Base-by-base conservation (phyloP, 2,888 invertebrate species). In the Stenodema calcarata region DNA sequence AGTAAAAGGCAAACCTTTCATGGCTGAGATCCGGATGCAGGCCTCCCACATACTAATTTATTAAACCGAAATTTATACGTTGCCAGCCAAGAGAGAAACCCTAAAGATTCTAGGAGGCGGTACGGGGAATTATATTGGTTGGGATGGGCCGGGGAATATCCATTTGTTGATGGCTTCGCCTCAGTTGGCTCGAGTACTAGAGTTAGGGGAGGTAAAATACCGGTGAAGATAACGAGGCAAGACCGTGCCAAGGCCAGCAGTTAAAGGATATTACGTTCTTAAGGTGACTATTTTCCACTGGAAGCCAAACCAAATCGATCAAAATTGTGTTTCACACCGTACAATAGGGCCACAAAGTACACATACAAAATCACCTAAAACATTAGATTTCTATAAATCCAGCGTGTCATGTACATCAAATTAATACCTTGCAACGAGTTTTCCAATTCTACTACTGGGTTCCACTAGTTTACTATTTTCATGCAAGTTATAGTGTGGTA, bases 1-100 rank as follows among this genome's bases (percentile, higher is more conserved):
- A 27, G 70, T 70, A 70, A 70, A 70, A 70, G 70, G 70, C 70
- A 30, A 70, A 70, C 70, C 70, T 9, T 70, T 70, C 70, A 70
- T 27, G 23, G 18, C 30, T 23, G 7, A 14, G 70, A 70, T 30
- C 30, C 12, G 70, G 30, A 27, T 23, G 18, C 9, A 27, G 28
- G 27, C 4, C 23, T 30, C 7, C 70, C 70, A 16, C 70, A 18
- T 16, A 30, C 70, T 70, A 70, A 70, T 70, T 70, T 70, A 70
- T 70, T 70, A 70, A 70, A 70, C 70, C 30, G 27, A 70, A 70
- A 70, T 70, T 70, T 70, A 70, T 70, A 70, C 30, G 28, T 70
- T 70, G 27, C 12, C 70, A 30, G 27, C 6, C 27, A n/a, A n/a
- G 70, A 30, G 70, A 35, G 30, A 1, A 23, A 70, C 1, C 50